phyloP scores from a whole-genome alignment of 2,113 vertebrate genomes.

The Steatornis caripensis region DNA sequence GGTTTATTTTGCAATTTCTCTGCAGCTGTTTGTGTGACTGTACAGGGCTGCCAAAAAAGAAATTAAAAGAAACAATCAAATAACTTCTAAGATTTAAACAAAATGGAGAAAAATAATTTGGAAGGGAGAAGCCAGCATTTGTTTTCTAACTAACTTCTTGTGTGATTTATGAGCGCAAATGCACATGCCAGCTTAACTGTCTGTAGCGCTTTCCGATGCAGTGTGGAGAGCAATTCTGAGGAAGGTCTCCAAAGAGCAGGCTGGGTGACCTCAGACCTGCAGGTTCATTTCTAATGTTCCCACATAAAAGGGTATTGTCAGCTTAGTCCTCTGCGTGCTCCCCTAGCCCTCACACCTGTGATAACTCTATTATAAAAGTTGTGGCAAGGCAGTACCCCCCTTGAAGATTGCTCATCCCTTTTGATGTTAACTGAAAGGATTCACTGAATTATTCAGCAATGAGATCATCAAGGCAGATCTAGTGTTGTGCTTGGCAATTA shows the following conservation, averaged over 20 bases:
- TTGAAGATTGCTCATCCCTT: constrained; percentile 24
- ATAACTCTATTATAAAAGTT: constrained; percentile 45
- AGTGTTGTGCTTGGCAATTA: not conserved
- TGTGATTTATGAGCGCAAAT: not conserved
- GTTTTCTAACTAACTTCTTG: not conserved
- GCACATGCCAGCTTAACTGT: not conserved
- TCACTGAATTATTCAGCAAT: constrained; percentile 56
- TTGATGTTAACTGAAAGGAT: constrained; percentile 47
- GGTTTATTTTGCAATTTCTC: constrained; percentile 36
- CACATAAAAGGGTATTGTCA: constrained; percentile 25
- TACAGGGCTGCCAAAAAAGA: not conserved
- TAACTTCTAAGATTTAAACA: constrained; percentile 28
- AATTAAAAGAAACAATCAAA: constrained; percentile 37
- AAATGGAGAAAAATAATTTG: constrained; percentile 13
- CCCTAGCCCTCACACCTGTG: constrained; percentile 10
- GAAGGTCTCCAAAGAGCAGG: not conserved
- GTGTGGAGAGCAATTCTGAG: not conserved
- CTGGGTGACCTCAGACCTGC: constrained; percentile 8
- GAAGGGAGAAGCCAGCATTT: not conserved
- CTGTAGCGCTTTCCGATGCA: not conserved
- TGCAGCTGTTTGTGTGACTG: constrained; percentile 35
- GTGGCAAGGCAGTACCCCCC: not conserved
- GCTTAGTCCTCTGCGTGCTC: not conserved
- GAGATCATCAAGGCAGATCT: constrained; percentile 39
- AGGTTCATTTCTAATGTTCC: not conserved